Conservation (phyloP, 2,888 invertebrate genomes). For the Lasioglossum vierecki region DNA sequence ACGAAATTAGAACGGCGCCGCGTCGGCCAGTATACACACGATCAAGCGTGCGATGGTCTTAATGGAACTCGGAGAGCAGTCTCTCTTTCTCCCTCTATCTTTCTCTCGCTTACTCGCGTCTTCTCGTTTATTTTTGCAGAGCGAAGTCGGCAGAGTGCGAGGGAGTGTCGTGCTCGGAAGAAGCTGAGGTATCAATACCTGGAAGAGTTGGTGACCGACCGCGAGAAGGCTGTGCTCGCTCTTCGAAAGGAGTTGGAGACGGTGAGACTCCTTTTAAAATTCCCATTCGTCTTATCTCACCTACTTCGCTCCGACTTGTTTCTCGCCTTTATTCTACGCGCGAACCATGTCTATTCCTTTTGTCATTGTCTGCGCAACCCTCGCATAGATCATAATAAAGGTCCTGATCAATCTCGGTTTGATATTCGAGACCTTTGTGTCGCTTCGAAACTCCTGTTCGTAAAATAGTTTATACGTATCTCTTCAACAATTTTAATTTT, state of each 20-base stretch:
- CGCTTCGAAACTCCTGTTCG: background rate
- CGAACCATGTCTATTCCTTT: background rate
- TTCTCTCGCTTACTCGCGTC: constrained; percentile 18
- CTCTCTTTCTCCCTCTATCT: background rate
- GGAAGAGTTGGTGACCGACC: constrained; percentile 96
- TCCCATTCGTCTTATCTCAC: constrained; percentile 5
- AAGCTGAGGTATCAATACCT: constrained; percentile 98
- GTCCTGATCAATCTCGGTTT: background rate
- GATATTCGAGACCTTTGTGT: background rate
- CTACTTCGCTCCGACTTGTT: constrained; percentile 10
- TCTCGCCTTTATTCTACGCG: background rate
- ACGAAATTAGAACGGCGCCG: constrained; percentile 11
- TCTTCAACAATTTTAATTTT: background rate
- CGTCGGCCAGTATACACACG: background rate
- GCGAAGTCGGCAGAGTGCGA: constrained; percentile 97
- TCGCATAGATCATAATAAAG: background rate
- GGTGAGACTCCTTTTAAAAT: constrained; percentile 85
- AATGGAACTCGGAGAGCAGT: background rate
- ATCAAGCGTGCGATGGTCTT: background rate
- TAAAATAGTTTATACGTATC: background rate
- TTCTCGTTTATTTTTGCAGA: constrained; percentile 86
- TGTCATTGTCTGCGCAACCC: background rate
- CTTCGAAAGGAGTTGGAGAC: constrained; percentile 95
- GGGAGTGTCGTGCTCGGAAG: constrained; percentile 98
- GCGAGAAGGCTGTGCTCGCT: constrained; percentile 95